Evolutionary conservation across 2,888 invertebrate genomes (phyloP).

Genomic region (Agonopterix subpropinquella): DNA sequence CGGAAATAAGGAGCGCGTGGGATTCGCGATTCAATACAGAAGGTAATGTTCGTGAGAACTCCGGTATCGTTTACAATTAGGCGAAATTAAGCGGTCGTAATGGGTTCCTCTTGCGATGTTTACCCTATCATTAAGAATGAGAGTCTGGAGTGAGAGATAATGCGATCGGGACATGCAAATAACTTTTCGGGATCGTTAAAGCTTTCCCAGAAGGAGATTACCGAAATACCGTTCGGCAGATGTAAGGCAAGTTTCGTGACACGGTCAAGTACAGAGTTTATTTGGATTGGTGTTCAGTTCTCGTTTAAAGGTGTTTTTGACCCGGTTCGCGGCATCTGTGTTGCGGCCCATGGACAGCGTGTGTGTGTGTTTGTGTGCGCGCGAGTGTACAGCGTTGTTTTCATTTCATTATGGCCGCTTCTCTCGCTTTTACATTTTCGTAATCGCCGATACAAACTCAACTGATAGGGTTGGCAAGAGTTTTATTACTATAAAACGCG

Average conservation of each 20-base stretch:
- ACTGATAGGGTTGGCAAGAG: constrained; percentile 52
- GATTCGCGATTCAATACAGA: constrained; percentile 58
- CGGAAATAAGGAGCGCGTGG: constrained; percentile 60
- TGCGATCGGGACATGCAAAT: constrained; percentile 68
- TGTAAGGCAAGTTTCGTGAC: constrained; percentile 61
- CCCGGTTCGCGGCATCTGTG: constrained; percentile 59
- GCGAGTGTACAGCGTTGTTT: constrained; percentile 56
- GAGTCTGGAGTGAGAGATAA: constrained; percentile 53
- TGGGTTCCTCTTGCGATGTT: constrained; percentile 56
- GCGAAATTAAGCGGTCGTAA: constrained; percentile 61
- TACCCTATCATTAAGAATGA: constrained; percentile 63
- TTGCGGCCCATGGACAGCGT: constrained; percentile 19
- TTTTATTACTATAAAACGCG: constrained; percentile 25
- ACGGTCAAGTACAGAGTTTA: constrained; percentile 67
- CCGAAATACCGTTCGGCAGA: constrained; percentile 68
- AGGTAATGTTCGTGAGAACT: constrained; percentile 71
- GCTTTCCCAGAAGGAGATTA: constrained; percentile 60
- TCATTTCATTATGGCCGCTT: constrained; percentile 68
- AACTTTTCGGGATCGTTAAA: constrained; percentile 64
- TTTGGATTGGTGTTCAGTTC: constrained; percentile 65
- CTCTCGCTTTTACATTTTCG: constrained; percentile 71
- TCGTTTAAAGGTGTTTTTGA: constrained; percentile 72
- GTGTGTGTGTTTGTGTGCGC: constrained; percentile 52
- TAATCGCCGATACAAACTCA: constrained; percentile 61
- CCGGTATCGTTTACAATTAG: constrained; percentile 60